phyloP scores from a whole-genome alignment of 1,140 invertebrate species.

The Leptinotarsa undecemlineata region DNA sequence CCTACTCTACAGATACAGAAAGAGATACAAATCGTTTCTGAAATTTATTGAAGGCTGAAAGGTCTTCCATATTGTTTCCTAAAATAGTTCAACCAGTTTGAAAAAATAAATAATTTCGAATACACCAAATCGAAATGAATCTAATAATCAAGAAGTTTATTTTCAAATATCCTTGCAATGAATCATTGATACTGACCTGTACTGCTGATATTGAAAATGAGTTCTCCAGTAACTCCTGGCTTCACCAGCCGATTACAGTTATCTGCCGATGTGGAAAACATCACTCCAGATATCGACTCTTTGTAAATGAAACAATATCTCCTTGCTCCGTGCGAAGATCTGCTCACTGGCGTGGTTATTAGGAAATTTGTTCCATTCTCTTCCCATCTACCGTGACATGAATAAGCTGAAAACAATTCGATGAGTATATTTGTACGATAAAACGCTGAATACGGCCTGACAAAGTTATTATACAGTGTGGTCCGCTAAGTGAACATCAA shows the following conservation, averaged over 20 bases:
- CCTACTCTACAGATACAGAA: no score
- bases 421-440: background rate
- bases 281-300: slow-evolving; percentile 54
- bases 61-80: no score
- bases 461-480: no score
- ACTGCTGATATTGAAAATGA: slow-evolving; percentile 59
- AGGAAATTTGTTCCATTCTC: slow-evolving; percentile 74
- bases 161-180: no score
- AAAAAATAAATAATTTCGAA: no score
- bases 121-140: no score
- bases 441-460: no score
- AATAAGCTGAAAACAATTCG: slow-evolving; percentile 69
- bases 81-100: no score
- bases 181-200: slow-evolving; percentile 52
- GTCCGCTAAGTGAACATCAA: no score
- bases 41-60: no score
- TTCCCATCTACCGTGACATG: slow-evolving; percentile 81
- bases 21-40: no score
- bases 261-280: slow-evolving; percentile 60
- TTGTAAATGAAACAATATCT: slow-evolving; percentile 67
- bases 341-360: slow-evolving; percentile 72
- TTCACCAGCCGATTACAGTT: slow-evolving; percentile 60
- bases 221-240: slow-evolving; percentile 55
- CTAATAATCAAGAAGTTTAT: no score
- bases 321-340: slow-evolving; percentile 60